Base-by-base conservation (phyloP, 2,113 vertebrate species). In the Deroptyus accipitrinus region DNA sequence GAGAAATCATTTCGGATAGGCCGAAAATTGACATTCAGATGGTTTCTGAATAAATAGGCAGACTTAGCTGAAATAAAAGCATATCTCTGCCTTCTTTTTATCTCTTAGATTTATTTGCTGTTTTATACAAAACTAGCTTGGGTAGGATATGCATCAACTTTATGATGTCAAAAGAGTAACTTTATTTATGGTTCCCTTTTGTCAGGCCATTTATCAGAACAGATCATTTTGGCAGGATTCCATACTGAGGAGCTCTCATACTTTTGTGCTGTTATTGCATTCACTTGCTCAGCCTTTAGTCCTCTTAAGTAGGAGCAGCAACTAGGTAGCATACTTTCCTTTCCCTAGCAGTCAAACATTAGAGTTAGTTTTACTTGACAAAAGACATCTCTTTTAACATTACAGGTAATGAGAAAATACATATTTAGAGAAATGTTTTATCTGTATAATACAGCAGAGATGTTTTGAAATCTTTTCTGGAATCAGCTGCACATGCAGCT, bases 91-190 rank as follows among this genome's bases (percentile, higher is more conserved):
- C 39, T 95, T 94, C 78, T 94, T 90, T 94, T 96, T 93, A 81
- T 90, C 86, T 91, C 80, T 82, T 52, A 88, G 93, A 93, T 97
- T 95, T 95, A 95, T 95, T 90, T 95, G 83, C 73, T 77, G 73
- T 75, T 96, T 95, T 81, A 57, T 93, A 84, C 49, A 86, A 81
- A 96, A 88, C 68, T 78, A 75, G 61, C 46, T 92, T 61, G 64
- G 69, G 86, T 86, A 94, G 85, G 83, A 88, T 88, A 55, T 88
- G 76, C 41, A 9, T 93, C 95, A 93, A 83, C 64, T 96, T 93
- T 37, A 77, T 81, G 90, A 92, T 95, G 83, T 90, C 2, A 1
- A 92, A 88, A 92, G 75, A 83, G 64, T 92, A 90, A 81, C 64
- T 48, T 94, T 88, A 81, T 95, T 96, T 96, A 90, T 89, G 73